Evolutionary conservation across 2,113 vertebrate genomes (phyloP).

Genomic region (Daphoenositta chrysoptera): DNA sequence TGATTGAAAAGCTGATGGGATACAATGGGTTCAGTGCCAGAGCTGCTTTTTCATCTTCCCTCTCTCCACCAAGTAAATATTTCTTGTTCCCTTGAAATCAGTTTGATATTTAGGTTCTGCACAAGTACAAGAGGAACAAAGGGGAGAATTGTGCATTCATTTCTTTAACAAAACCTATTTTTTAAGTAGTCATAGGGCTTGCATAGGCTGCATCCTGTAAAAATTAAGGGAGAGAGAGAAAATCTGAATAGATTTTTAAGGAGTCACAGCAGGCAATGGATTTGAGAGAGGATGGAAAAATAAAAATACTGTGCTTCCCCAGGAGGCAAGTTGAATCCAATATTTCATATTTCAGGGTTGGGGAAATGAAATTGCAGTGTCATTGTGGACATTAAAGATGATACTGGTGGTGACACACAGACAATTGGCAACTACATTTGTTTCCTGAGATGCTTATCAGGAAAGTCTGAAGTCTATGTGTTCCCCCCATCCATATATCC

Average conservation of each 20-base stretch:
- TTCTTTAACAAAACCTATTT: constrained; percentile 1
- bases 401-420: not conserved
- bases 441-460: not conserved
- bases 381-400: not conserved
- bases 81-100: not conserved
- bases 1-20: not conserved
- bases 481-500: fast-evolving
- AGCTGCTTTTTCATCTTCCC: not conserved
- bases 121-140: not conserved
- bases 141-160: not conserved
- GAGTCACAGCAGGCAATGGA: not conserved
- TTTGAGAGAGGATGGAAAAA: not conserved
- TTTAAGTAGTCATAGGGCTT: not conserved
- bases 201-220: not conserved
- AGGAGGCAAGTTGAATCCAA: not conserved
- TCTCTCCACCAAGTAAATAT: not conserved
- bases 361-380: constrained; percentile 6
- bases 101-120: not conserved
- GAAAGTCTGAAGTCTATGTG: not conserved
- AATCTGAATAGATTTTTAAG: not conserved
- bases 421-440: not conserved
- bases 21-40: not conserved
- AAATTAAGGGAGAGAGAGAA: not conserved
- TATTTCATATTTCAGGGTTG: not conserved
- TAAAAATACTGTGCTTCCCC: not conserved